Conservation (phyloP, 2,113 vertebrate genomes). For the Notiomystis cincta region DNA sequence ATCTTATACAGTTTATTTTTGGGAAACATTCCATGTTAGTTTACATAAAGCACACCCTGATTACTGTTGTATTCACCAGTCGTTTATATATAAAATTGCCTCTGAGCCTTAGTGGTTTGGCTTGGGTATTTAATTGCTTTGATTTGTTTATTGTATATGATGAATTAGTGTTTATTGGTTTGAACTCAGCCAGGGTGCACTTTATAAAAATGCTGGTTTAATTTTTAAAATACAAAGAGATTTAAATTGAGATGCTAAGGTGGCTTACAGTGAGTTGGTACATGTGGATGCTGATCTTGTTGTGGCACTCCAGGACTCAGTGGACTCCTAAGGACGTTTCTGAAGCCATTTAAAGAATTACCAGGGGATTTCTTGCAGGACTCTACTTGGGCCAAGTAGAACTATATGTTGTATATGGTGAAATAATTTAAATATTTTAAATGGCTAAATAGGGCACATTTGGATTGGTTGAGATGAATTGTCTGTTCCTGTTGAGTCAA, state of each 20-base stretch:
- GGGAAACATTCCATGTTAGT: not conserved
- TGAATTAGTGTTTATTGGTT: conserved; percentile 20
- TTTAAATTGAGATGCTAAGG: not conserved
- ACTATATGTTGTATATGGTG: not conserved
- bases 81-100: not conserved
- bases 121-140: conserved; percentile 14
- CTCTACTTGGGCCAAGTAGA: not conserved
- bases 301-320: not conserved
- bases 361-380: not conserved
- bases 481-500: not conserved
- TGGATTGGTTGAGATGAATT: not conserved
- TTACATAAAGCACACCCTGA: not conserved
- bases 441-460: not conserved
- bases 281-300: not conserved
- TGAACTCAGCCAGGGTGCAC: not conserved
- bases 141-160: conserved; percentile 34
- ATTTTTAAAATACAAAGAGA: not conserved
- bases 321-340: not conserved
- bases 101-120: conserved; percentile 1
- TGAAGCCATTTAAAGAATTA: not conserved
- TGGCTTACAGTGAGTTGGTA: not conserved
- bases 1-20: not conserved
- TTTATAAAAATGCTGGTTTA: not conserved
- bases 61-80: not conserved
- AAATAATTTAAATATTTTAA: not conserved